Evolutionary conservation across 2,888 invertebrate species (phyloP), one percentile per base, ranked within the genome.

Genomic region (Phasia obesa): DNA sequence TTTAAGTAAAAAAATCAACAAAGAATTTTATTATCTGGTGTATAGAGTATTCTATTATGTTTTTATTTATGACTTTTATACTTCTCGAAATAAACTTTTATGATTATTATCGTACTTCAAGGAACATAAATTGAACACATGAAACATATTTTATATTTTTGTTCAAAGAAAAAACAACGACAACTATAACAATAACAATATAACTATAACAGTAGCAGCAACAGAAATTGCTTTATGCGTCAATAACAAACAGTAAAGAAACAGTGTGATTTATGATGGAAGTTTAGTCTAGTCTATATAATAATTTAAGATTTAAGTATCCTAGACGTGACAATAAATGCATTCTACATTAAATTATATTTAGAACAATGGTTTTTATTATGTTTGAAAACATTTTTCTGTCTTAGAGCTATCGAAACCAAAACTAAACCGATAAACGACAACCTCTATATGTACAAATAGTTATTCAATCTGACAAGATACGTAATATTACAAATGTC

Each of bases 231-330:
- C 65, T 75, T 75, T 81, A 81, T 81, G 81, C 81, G 81, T 75
- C 81, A 75, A 81, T 81, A 81, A 65, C 38, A 81, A 81, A 81
- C 81, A 70, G 59, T 71, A 81, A 81, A 81, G 57, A 49, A 75
- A 65, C 70, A 59, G 49, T 59, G 64, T 81, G 81, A 81, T 81
- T 75, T 81, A 81, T 81, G 75, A 65, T 59, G 4, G 5, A 65
- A 65, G 42, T 42, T 75, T 75, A 49, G 75, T 65, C 57, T 75
- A 75, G 75, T 75, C 65, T 38, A 65, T 25, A 27, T 19, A 53
- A 21, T 27, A 31, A n/a, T 65, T 64, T 27, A 64, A 74, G 64
- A 74, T 57, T 74, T 74, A 74, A 74, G 74, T 65, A 47, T 44
- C 31, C 11, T 35, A 21, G 7, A 38, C 5, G 49, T 4, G 17